Percentiles rank a stretch among this genome's conserved stretches.
phyloP scores from a whole-genome alignment of 2,888 invertebrate genomes.

The Hypena proboscidalis region DNA sequence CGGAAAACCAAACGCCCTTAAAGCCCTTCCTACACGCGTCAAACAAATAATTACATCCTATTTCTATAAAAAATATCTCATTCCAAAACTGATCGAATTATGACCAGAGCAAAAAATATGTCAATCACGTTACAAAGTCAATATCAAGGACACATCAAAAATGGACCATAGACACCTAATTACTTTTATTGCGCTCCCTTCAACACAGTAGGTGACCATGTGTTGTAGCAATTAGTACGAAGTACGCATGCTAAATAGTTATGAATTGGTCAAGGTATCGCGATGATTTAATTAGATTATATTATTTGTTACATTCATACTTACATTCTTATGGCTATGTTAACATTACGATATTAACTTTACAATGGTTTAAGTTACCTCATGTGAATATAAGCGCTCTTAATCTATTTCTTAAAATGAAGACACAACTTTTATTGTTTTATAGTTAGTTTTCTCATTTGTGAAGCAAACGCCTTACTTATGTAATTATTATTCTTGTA shows the following conservation, averaged over 20 bases:
- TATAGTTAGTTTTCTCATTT: no score
- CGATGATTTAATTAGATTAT: constrained; percentile 6
- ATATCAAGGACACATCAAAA: constrained; percentile 40
- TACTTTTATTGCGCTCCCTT: constrained; percentile 23
- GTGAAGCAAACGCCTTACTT: no score
- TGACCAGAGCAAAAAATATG: constrained; percentile 28
- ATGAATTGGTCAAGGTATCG: constrained; percentile 3
- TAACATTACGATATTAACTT: no score
- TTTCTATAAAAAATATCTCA: constrained; percentile 11
- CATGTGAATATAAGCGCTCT: no score
- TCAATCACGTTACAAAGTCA: constrained; percentile 45
- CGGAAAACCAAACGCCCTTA: constrained; percentile 8
- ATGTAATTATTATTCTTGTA: no score
- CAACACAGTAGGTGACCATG: constrained; percentile 6
- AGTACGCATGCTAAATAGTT: constrained; percentile 14
- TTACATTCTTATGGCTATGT: no score
- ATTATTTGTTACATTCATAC: not conserved
- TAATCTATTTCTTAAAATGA: no score
- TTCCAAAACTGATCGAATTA: constrained; percentile 8
- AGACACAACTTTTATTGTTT: no score
- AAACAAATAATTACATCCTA: not conserved
- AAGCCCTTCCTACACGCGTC: constrained; percentile 12
- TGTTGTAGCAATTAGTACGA: constrained; percentile 18
- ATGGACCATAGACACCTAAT: constrained; percentile 30
- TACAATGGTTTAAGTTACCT: no score